A percentile compares a stretch with the other conserved stretches of the same genome.
phyloP scores from a whole-genome alignment of 2,797 vertebrate genomes.

The Pteropus rufus region DNA sequence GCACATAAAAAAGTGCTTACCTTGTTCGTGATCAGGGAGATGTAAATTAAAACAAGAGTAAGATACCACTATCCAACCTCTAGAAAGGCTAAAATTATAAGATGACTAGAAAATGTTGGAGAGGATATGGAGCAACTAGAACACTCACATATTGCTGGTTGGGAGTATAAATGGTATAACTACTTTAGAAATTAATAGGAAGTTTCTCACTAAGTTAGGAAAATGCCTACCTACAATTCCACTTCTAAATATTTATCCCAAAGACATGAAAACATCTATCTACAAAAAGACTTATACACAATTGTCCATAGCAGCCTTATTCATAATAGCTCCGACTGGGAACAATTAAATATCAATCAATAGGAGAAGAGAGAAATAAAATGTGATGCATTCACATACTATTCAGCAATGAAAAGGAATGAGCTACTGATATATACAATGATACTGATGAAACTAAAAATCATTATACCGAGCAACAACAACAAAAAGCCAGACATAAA shows the following conservation, averaged over 20 bases:
- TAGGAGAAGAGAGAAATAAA: neutral
- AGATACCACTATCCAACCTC: neutral
- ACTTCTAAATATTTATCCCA: neutral
- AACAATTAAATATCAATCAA: neutral
- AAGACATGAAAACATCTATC: neutral
- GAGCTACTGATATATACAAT: neutral
- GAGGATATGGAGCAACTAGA: neutral
- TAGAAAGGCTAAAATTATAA: neutral
- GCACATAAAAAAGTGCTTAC: neutral
- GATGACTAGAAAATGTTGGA: neutral
- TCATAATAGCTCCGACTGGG: neutral
- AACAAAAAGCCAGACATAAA: neutral
- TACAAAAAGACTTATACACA: neutral
- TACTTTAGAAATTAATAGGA: neutral
- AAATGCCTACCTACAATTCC: neutral
- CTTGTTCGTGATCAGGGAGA: neutral
- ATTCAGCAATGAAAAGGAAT: neutral
- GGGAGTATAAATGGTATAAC: neutral
- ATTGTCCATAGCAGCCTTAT: neutral
- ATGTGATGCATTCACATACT: neutral
- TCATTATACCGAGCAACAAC: neutral
- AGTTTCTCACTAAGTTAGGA: conserved; percentile 20
- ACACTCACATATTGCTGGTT: neutral
- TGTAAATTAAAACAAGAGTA: neutral
- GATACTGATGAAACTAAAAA: neutral